Percentiles rank a stretch among this genome's conserved stretches.
Conservation (phyloP, 2,888 invertebrate species). For the Polydrusus cervinus region DNA sequence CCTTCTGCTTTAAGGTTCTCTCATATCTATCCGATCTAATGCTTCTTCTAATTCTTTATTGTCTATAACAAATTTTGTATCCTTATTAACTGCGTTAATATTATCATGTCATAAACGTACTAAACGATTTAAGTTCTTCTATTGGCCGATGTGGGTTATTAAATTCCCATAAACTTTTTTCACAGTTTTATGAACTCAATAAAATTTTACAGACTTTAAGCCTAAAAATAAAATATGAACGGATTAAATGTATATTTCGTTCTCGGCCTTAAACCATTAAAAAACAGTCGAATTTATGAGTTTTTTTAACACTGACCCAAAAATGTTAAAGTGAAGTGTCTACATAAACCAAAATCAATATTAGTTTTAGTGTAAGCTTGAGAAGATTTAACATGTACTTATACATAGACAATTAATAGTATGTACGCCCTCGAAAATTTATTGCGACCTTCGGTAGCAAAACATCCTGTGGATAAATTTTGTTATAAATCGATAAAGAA, state of each 20-base stretch:
- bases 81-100: too few species aligned
- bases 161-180: neutral
- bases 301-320: constrained; percentile 37
- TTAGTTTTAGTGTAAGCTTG: constrained; percentile 13
- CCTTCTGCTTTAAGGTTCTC: neutral
- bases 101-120: too few species aligned
- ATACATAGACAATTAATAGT: neutral
- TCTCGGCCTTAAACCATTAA: neutral
- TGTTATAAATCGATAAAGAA: neutral
- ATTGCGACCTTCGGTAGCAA: constrained; percentile 3
- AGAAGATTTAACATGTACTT: constrained; percentile 1
- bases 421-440: neutral
- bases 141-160: neutral
- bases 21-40: neutral
- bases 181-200: neutral
- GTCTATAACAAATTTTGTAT: too few species aligned
- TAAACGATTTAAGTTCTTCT: neutral
- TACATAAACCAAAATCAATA: constrained; percentile 12
- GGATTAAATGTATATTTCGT: neutral
- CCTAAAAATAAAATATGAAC: neutral
- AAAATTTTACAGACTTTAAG: neutral
- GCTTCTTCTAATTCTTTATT: neutral
- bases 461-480: constrained; percentile 6
- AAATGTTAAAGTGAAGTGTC: constrained; percentile 2
- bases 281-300: constrained; percentile 29